These are phyloP conservation scores for Zaprionus davidi DNA, from an alignment of 1,140 invertebrate species.

Conservation along the genomic window DNA sequence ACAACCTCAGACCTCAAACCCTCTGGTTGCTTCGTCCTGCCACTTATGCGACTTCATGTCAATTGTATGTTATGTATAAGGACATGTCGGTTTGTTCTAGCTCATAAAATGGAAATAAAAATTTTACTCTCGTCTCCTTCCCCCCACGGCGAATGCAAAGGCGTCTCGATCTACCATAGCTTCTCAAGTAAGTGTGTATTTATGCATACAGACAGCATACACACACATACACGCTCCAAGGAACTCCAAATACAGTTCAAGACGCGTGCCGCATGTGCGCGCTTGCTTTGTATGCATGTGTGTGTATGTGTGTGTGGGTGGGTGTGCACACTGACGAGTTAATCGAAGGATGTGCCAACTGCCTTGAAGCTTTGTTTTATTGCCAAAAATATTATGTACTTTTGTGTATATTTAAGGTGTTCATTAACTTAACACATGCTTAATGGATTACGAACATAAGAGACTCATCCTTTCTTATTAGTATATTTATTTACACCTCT, in stretches of 20 bases:
- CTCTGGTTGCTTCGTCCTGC: background rate
- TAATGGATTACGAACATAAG: background rate
- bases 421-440: background rate
- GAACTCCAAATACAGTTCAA: background rate
- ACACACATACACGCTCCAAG: background rate
- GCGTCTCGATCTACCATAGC: background rate
- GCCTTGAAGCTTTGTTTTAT: conserved; percentile 3
- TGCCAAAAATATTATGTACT: conserved; percentile 4
- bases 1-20: conserved; percentile 8
- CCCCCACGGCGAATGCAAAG: background rate
- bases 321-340: background rate
- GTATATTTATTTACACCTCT: background rate
- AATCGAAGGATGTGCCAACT: conserved; percentile 10
- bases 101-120: conserved; percentile 47
- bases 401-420: background rate
- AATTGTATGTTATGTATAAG: conserved; percentile 19
- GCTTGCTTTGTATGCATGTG: background rate
- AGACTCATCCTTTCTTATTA: background rate
- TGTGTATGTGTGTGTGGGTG: background rate
- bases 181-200: conserved; percentile 4
- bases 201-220: conserved; percentile 4
- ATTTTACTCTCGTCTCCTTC: conserved; percentile 25
- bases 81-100: conserved; percentile 27
- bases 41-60: conserved; percentile 2
- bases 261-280: conserved; percentile 1